phyloP scores from a whole-genome alignment of 2,113 vertebrate genomes.

The Callipepla californica region DNA sequence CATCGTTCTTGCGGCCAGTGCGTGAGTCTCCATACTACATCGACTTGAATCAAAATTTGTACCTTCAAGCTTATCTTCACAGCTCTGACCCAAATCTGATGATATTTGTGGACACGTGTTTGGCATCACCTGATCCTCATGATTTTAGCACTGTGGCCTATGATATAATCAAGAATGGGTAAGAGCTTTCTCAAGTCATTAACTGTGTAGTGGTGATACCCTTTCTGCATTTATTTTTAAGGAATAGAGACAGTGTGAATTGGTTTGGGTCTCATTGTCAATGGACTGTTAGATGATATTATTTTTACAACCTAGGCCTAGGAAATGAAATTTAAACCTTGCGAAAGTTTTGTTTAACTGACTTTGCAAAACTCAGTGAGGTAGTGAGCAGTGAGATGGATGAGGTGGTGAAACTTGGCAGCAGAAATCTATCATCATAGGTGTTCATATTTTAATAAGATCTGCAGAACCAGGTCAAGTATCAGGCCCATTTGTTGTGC shows the following conservation, averaged over 20 bases:
- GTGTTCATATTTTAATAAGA: background rate
- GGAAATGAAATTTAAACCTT: background rate
- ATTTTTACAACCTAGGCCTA: background rate
- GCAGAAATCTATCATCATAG: background rate
- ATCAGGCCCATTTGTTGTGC: background rate
- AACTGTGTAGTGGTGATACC: background rate
- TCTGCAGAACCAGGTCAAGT: background rate
- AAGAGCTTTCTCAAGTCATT: slow-evolving; percentile 17
- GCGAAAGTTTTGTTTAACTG: background rate
- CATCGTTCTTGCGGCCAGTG: slow-evolving; percentile 62
- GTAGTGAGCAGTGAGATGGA: background rate
- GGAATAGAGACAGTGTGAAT: background rate
- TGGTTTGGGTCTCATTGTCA: background rate
- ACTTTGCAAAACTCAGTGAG: background rate
- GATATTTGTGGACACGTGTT: slow-evolving; percentile 80
- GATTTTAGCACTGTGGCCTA: slow-evolving; percentile 70
- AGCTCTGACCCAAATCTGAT: slow-evolving; percentile 57
- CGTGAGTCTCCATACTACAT: slow-evolving; percentile 68
- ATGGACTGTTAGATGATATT: background rate
- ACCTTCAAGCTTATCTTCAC: slow-evolving; percentile 71
- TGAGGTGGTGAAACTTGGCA: background rate
- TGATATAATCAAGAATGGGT: slow-evolving; percentile 74
- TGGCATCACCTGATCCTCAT: slow-evolving; percentile 65
- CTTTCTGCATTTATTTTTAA: background rate
- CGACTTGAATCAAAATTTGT: slow-evolving; percentile 73